Base-by-base conservation (phyloP, 1,140 invertebrate genomes). In the Pararge aegeria region DNA sequence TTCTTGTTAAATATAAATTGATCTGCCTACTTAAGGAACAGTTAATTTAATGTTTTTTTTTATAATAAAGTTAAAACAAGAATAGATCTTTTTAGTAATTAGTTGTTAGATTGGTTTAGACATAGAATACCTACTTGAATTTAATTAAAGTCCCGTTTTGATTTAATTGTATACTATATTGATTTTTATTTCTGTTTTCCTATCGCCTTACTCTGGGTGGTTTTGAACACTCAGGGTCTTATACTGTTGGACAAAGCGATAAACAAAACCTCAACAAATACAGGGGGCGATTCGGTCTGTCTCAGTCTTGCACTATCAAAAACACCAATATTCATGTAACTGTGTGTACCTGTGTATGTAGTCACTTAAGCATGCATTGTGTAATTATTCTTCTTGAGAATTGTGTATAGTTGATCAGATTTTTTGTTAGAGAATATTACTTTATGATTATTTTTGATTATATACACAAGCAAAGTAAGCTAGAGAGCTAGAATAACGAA, bases 161-260 rank as follows among this genome's bases (percentile, higher is more conserved):
- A 67, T 34, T 83, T 56, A 56, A 58, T 56, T 60, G 61, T 67
- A 73, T 81, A 51, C 75, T 79, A 75, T 78, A 76, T 83, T 82
- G 56, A 72, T 75, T 74, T 74, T 70, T 75, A 54, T 82, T 77
- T 83, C 61, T 82, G 63, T 83, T 79, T 80, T 80, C 70, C 61
- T 71, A 58, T 71, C 68, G 74, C 75, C 71, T 76, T 73, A 71
- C 76, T 72, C 75, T 80, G 75, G 75, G 69, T 75, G 73, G 70
- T 72, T 68, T 68, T 66, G 53, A 69, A 70, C 70, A 62, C 73
- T 73, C 81, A 88, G 85, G 85, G 80, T 83, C 82, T 83, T 79
- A 86, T 88, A 77, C 78, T 82, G 78, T 76, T 85, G 83, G 82
- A 85, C 71, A 88, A 87, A 87, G 83, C 82, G 75, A 88, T 85